Conservation (phyloP, 2,113 vertebrate species). For the Penelope pileata region DNA sequence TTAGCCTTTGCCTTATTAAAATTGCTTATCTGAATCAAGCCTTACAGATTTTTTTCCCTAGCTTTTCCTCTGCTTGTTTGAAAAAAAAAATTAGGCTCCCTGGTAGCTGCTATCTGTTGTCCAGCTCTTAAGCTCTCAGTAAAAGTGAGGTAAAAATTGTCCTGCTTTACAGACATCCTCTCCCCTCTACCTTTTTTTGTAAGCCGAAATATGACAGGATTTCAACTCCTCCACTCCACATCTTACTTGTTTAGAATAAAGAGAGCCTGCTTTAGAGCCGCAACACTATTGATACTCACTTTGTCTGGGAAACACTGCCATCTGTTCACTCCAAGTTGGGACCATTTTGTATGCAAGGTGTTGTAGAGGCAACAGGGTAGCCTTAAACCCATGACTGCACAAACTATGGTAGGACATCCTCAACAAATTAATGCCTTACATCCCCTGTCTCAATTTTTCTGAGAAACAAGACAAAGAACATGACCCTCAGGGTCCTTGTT, state of each 20-base stretch:
- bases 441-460: not conserved
- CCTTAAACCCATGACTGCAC: not conserved
- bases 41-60: not conserved
- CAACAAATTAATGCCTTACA: not conserved
- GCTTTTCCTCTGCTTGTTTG: not conserved
- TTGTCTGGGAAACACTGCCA: not conserved
- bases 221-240: not conserved
- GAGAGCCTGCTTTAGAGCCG: not conserved
- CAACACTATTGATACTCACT: not conserved
- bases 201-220: not conserved
- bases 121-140: not conserved
- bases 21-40: not conserved
- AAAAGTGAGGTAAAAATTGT: not conserved
- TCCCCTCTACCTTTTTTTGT: not conserved
- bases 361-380: accelerated
- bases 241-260: not conserved
- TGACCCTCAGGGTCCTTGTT: not conserved
- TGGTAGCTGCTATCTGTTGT: not conserved
- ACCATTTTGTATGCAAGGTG: not conserved
- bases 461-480: not conserved
- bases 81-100: not conserved
- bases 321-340: not conserved
- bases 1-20: not conserved
- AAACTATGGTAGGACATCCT: not conserved
- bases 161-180: not conserved